phyloP scores from a whole-genome alignment of 2,797 vertebrate genomes.

The Rhinoraja longicauda region DNA sequence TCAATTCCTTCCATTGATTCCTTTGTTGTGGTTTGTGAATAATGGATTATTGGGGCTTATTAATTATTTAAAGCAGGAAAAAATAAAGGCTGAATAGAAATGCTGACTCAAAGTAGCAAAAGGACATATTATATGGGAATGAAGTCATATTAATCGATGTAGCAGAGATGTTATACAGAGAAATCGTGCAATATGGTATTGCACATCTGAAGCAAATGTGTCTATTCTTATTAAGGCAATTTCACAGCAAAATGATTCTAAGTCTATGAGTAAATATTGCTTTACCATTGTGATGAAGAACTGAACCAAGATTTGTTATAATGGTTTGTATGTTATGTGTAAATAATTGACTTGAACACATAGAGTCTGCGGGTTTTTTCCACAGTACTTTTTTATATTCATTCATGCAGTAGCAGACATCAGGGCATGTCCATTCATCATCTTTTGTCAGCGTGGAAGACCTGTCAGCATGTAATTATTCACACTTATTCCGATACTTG shows the following conservation, averaged over 20 bases:
- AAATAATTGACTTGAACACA: background rate
- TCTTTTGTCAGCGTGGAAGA: background rate
- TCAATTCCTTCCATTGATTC: background rate
- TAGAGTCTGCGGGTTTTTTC: background rate
- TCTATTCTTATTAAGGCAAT: background rate
- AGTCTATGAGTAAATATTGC: background rate
- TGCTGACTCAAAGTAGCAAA: constrained; percentile 2
- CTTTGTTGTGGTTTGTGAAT: constrained; percentile 11
- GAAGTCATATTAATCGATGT: constrained; percentile 11
- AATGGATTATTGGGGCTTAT: background rate
- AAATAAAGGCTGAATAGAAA: constrained; percentile 17
- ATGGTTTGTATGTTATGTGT: background rate
- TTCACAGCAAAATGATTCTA: background rate
- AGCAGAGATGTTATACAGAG: background rate
- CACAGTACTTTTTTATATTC: background rate
- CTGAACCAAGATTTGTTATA: background rate
- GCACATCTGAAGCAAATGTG: background rate
- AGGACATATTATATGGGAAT: constrained; percentile 13
- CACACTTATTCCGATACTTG: background rate
- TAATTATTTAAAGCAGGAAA: constrained; percentile 16
- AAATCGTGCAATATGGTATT: background rate
- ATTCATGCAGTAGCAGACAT: background rate
- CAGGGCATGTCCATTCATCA: background rate
- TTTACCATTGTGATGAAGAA: background rate
- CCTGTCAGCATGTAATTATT: too few species aligned